Percentiles rank a stretch among this genome's conserved stretches.
These are phyloP conservation scores for Tyria jacobaeae DNA, from an alignment of 2,888 invertebrate genomes.

Conservation along the genomic window DNA sequence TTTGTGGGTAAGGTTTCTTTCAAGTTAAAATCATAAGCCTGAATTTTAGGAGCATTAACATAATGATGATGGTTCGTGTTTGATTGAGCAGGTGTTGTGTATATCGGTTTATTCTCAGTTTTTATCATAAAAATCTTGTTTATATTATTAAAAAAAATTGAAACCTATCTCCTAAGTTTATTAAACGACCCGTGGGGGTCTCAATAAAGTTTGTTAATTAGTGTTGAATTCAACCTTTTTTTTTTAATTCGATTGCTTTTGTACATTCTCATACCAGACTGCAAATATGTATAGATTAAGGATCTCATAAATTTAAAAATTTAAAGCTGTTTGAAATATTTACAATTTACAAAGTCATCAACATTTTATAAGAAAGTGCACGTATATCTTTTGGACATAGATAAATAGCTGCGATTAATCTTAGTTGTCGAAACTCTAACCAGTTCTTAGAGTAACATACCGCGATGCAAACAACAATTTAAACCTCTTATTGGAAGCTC, in stretches of 20 bases:
- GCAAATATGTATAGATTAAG: slow-evolving; percentile 13
- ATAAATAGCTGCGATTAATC: slow-evolving; percentile 61
- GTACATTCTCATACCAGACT: slow-evolving; percentile 27
- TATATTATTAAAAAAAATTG: slow-evolving; percentile 75
- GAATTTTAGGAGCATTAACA: slow-evolving; percentile 80
- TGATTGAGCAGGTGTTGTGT: slow-evolving; percentile 84
- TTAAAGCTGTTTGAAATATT: neutral
- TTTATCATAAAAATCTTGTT: slow-evolving; percentile 83
- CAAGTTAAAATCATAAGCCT: slow-evolving; percentile 51
- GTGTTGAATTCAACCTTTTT: slow-evolving; percentile 57
- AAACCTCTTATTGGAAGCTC: slow-evolving; percentile 17
- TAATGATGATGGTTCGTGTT: slow-evolving; percentile 81
- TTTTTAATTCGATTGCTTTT: slow-evolving; percentile 39
- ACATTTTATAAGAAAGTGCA: slow-evolving; percentile 40
- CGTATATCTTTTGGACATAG: slow-evolving; percentile 39
- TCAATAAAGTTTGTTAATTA: slow-evolving; percentile 66
- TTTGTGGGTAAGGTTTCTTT: slow-evolving; percentile 64
- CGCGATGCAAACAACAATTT: slow-evolving; percentile 26
- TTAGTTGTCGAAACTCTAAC: slow-evolving; percentile 49
- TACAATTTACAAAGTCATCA: slow-evolving; percentile 34
- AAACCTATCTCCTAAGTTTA: slow-evolving; percentile 71
- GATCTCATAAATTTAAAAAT: neutral
- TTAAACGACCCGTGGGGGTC: slow-evolving; percentile 65
- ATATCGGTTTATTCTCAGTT: slow-evolving; percentile 83
- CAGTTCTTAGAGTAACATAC: slow-evolving; percentile 18